Evolutionary conservation across 1,140 invertebrate species (phyloP).

Genomic region (Saccostrea glomerata): DNA sequence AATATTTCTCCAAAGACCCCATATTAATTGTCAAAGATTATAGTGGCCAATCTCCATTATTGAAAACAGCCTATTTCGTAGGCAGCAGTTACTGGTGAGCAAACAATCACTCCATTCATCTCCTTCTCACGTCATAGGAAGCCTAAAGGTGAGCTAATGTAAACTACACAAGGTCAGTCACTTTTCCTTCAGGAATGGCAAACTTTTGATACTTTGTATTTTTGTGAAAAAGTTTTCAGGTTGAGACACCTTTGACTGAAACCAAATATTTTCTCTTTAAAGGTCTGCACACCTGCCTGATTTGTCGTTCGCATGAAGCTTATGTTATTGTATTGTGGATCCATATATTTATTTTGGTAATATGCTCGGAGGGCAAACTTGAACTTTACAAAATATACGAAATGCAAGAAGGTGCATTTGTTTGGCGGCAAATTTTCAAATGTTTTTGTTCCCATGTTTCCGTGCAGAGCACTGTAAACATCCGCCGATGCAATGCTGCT

Average conservation of each 20-base stretch:
- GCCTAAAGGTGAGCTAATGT: neutral
- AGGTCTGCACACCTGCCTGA: neutral
- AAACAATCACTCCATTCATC: neutral
- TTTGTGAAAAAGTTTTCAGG: neutral
- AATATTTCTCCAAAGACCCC: conserved; percentile 4
- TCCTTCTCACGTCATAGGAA: neutral
- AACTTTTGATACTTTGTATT: conserved; percentile 32
- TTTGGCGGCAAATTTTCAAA: conserved; percentile 42
- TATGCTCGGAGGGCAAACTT: neutral
- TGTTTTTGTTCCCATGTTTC: conserved; percentile 16
- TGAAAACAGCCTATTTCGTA: neutral
- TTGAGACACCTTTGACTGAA: neutral
- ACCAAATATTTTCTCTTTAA: neutral
- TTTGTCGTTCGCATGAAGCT: neutral
- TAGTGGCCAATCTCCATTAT: neutral
- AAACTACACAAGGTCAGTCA: conserved; percentile 3
- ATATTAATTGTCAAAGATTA: conserved; percentile 3
- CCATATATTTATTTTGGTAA: neutral
- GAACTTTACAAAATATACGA: neutral
- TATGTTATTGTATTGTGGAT: neutral
- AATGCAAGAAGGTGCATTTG: neutral
- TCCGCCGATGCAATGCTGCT: conserved; percentile 12
- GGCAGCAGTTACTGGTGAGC: neutral
- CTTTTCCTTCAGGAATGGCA: neutral
- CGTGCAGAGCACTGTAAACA: conserved; percentile 17